Conservation (phyloP, 2,113 vertebrate species). For the Notarius quadriscutis region DNA sequence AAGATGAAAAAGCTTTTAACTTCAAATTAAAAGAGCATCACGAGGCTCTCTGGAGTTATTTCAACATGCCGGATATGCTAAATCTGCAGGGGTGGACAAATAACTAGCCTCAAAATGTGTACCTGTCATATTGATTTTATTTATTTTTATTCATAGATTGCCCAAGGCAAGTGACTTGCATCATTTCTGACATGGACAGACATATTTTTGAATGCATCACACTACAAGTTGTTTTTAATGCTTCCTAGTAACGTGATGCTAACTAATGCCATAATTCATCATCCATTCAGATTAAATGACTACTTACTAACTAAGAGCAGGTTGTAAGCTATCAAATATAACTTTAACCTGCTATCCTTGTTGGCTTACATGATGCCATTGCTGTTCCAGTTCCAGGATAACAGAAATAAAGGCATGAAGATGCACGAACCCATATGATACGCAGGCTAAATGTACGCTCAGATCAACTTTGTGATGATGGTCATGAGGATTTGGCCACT, state of each 20-base stretch:
- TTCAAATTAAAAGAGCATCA: constrained; percentile 17
- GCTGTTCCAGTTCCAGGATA: background rate
- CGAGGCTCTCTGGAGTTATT: constrained; percentile 18
- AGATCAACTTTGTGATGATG: background rate
- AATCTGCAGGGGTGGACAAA: background rate
- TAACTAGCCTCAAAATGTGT: background rate
- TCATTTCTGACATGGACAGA: background rate
- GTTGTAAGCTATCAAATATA: background rate
- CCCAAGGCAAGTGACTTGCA: background rate
- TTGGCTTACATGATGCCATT: background rate
- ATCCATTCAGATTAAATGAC: background rate
- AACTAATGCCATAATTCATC: background rate
- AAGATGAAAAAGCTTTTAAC: constrained; percentile 22
- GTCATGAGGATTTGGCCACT: background rate
- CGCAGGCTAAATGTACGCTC: background rate
- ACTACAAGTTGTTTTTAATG: background rate
- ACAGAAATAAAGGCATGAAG: background rate
- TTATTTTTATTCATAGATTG: background rate
- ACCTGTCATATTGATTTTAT: no score
- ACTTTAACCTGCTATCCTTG: background rate
- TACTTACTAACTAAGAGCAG: background rate
- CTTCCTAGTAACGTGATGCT: background rate
- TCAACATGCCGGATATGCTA: background rate
- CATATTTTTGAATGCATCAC: background rate
- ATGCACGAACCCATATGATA: background rate